Evolutionary conservation across 1,140 invertebrate genomes (phyloP).

Genomic region (Drosophila kanapiae): DNA sequence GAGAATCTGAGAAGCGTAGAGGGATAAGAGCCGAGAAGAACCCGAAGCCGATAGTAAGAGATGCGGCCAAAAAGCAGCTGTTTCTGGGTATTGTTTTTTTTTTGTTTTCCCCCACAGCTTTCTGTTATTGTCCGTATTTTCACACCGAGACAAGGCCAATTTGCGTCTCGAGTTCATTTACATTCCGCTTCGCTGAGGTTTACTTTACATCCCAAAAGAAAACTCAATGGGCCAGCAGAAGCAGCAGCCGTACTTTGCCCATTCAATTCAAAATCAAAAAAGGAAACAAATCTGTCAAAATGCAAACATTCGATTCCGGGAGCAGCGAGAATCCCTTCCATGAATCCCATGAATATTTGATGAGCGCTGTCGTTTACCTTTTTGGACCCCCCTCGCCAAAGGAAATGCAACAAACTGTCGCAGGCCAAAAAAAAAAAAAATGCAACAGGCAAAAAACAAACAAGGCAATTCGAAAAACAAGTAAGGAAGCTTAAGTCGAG

Average conservation of each 20-base stretch:
- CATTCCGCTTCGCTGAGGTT: slow-evolving; percentile 39
- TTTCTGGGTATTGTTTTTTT: slow-evolving; percentile 43
- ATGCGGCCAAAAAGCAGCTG: slow-evolving; percentile 58
- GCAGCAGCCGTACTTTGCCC: background rate
- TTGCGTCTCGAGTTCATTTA: slow-evolving; percentile 57
- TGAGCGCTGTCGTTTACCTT: slow-evolving; percentile 53
- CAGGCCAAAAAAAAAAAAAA: slow-evolving; percentile 41
- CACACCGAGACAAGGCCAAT: slow-evolving; percentile 54
- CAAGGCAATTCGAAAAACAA: slow-evolving; percentile 6
- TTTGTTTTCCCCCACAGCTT: slow-evolving; percentile 3
- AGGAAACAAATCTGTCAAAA: slow-evolving; percentile 30
- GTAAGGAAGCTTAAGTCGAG: too few relatives aligned
- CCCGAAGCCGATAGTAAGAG: slow-evolving; percentile 41
- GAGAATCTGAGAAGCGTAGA: slow-evolving; percentile 6
- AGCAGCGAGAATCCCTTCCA: slow-evolving; percentile 22
- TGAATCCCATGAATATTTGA: slow-evolving; percentile 44
- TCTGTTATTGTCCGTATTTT: slow-evolving; percentile 48
- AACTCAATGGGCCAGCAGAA: slow-evolving; percentile 29
- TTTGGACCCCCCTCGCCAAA: slow-evolving; percentile 8
- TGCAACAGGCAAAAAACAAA: slow-evolving; percentile 51
- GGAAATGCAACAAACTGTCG: slow-evolving; percentile 31
- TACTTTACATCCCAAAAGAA: slow-evolving; percentile 35
- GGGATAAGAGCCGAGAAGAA: slow-evolving; percentile 3
- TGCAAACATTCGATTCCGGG: slow-evolving; percentile 39
- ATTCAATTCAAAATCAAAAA: background rate